A percentile compares a stretch with the other conserved stretches of the same genome.
These are phyloP conservation scores for Junonia oenone DNA, from an alignment of 2,888 invertebrate species.

Conservation along the genomic window DNA sequence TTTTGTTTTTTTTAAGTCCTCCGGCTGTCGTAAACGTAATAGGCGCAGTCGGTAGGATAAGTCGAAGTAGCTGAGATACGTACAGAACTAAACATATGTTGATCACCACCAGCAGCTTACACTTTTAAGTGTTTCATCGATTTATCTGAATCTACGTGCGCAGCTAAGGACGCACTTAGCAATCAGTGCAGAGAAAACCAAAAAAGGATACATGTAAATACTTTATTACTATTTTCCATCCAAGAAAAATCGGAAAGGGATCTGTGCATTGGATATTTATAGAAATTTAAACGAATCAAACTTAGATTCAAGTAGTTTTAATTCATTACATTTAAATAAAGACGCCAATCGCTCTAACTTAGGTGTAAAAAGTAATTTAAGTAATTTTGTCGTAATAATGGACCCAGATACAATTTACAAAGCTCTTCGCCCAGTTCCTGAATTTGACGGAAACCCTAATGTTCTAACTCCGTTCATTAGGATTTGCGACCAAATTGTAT, in stretches of 20 bases:
- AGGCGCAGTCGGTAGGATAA: constrained; percentile 10
- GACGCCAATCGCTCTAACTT: neutral
- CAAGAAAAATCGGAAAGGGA: constrained; percentile 1
- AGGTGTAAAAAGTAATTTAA: neutral
- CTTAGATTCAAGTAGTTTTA: constrained; percentile 4
- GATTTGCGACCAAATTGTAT: constrained; percentile 28
- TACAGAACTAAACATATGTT: neutral
- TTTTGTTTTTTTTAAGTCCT: constrained; percentile 2
- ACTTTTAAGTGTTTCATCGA: constrained; percentile 6
- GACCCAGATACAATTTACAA: constrained; percentile 11
- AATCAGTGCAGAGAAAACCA: neutral
- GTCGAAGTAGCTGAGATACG: constrained; percentile 6
- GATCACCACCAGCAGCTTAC: neutral
- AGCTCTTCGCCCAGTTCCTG: constrained; percentile 12
- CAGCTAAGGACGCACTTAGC: too few relatives aligned
- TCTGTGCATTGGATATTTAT: neutral
- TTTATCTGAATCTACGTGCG: too few relatives aligned
- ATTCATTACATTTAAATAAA: neutral
- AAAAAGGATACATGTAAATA: constrained; percentile 4
- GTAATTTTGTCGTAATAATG: too few relatives aligned
- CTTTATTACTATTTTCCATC: constrained; percentile 9
- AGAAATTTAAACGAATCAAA: constrained; percentile 5
- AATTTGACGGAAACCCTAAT: constrained; percentile 28
- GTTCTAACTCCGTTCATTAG: constrained; percentile 30
- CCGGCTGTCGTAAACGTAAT: constrained; percentile 1